These are phyloP conservation scores for Coenonympha glycerion DNA, from an alignment of 2,888 invertebrate species.

Conservation along the genomic window DNA sequence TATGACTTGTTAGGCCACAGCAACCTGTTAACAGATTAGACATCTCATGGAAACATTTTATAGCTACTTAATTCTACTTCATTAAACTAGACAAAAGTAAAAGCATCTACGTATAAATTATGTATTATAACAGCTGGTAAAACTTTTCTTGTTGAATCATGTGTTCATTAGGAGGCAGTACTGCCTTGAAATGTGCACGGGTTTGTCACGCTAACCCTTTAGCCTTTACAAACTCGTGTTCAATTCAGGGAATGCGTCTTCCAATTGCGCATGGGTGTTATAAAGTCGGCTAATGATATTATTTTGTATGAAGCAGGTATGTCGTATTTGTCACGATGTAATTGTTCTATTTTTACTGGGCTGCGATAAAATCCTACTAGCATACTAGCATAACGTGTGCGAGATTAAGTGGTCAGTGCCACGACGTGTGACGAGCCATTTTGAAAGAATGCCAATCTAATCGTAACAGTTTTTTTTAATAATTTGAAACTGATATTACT, in stretches of 20 bases:
- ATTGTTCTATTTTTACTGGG: constrained; percentile 20
- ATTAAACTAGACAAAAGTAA: constrained; percentile 3
- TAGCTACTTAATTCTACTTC: background rate
- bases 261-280: too few species aligned
- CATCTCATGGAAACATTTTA: constrained; percentile 14
- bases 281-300: too few species aligned
- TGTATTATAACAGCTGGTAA: too few species aligned
- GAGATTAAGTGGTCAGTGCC: constrained; percentile 34
- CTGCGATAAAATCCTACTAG: constrained; percentile 28
- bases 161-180: too few species aligned
- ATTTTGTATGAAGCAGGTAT: too few species aligned
- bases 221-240: too few species aligned
- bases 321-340: constrained; percentile 7
- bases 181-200: too few species aligned
- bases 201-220: too few species aligned
- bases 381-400: constrained; percentile 16
- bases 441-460: constrained; percentile 34
- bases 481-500: too few species aligned
- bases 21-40: constrained; percentile 11
- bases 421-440: constrained; percentile 14
- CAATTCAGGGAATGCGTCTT: too few species aligned
- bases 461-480: too few species aligned
- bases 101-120: background rate
- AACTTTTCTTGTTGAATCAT: too few species aligned
- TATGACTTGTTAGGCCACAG: constrained; percentile 13